phyloP scores from a whole-genome alignment of 2,113 vertebrate genomes.

The Cynoglossus semilaevis region DNA sequence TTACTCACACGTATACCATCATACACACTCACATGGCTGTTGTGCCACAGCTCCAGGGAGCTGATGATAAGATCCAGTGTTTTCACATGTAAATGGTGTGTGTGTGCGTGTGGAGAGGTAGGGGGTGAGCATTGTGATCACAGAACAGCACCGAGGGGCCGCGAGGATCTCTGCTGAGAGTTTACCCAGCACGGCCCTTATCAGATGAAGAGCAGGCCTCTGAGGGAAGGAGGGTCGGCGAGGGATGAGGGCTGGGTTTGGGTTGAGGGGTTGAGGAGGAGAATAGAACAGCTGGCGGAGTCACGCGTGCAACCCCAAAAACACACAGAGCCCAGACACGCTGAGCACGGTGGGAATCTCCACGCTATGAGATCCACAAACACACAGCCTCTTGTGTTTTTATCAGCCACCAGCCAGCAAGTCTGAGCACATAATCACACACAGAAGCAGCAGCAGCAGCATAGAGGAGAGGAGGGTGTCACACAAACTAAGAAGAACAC shows the following conservation, averaged over 20 bases:
- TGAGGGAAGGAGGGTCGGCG: conserved; percentile 45
- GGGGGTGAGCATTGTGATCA: conserved; percentile 62
- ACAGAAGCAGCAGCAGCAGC: conserved; percentile 30
- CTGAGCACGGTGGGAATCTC: conserved; percentile 77
- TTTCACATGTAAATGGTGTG: conserved; percentile 78
- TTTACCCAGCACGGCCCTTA: conserved; percentile 66
- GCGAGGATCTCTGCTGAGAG: conserved; percentile 63
- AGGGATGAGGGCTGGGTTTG: conserved; percentile 47
- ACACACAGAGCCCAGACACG: conserved; percentile 72
- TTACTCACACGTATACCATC: conserved; percentile 26
- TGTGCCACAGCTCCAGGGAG: conserved; percentile 63
- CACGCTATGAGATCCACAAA: conserved; percentile 66
- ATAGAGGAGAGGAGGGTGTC: conserved; percentile 24
- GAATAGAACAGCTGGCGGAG: conserved; percentile 78
- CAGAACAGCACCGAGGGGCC: conserved; percentile 47
- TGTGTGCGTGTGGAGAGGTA: conserved; percentile 47
- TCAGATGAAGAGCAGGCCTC: conserved; percentile 78
- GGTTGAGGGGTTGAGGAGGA: conserved; percentile 57
- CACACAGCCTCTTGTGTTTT: conserved; percentile 69
- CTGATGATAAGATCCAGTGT: conserved; percentile 72
- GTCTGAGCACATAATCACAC: conserved; percentile 70
- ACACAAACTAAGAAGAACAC: conserved; percentile 37
- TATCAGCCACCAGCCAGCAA: conserved; percentile 71
- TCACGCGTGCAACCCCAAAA: conserved; percentile 75
- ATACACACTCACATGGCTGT: conserved; percentile 47